Conservation (phyloP, 2,113 vertebrate genomes). For the Sterrhoptilus dennistouni region DNA sequence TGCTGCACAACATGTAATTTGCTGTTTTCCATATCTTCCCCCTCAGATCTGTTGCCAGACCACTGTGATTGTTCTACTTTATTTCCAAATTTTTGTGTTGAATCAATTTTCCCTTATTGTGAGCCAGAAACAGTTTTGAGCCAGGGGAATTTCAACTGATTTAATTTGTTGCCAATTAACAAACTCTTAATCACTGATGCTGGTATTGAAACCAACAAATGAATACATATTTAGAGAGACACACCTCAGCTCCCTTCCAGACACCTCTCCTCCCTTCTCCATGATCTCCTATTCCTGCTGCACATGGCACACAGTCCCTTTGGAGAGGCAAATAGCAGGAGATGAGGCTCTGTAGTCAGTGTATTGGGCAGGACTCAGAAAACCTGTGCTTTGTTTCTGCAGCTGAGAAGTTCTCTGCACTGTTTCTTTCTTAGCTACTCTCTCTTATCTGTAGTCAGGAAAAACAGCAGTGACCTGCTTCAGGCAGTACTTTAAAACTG, state of each 20-base stretch:
- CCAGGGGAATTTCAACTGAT: neutral
- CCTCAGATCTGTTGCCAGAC: constrained; percentile 49
- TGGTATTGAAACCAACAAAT: neutral
- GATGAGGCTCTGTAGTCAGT: neutral
- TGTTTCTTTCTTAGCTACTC: neutral
- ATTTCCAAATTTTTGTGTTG: constrained; percentile 40
- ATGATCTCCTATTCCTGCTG: neutral
- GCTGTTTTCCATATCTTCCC: constrained; percentile 21
- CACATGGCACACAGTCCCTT: neutral
- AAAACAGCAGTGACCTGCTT: neutral
- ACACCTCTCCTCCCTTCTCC: neutral
- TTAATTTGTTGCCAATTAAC: neutral
- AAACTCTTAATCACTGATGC: neutral
- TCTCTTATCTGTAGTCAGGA: neutral
- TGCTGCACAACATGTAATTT: constrained; percentile 6
- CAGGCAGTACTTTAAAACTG: neutral
- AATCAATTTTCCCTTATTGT: constrained; percentile 11
- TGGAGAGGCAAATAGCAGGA: neutral
- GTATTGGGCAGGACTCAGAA: neutral
- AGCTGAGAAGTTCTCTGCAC: neutral
- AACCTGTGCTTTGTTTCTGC: neutral
- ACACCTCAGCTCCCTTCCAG: neutral
- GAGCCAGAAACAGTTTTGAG: constrained; percentile 2
- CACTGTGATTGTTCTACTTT: constrained; percentile 20
- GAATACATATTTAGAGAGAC: neutral